Base-by-base conservation (phyloP, 2,113 vertebrate genomes). In the Bambusicola thoracicus region DNA sequence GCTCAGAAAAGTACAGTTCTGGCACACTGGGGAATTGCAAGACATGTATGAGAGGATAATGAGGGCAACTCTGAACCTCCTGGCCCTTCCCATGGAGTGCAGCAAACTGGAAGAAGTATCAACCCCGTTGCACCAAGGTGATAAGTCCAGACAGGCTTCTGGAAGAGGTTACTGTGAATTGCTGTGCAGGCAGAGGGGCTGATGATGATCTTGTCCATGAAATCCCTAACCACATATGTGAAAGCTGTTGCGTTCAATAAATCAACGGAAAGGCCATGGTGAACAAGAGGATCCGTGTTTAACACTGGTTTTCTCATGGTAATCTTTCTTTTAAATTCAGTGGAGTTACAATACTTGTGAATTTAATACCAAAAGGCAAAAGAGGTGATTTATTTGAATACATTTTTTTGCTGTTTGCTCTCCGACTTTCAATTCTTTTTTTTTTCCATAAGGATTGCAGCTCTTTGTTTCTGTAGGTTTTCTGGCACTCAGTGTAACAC, bases 301-400 rank as follows among this genome's bases (percentile, higher is more conserved):
- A 80, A 63, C 43, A 11, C 25, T 3, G 3, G 8, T 49, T 86
- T 88, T 72, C 66, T 73, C 27, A 4, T 17, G 58, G 70, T 32
- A 25, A 56, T 59, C 6, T 41, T 88, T 81, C 41, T 48, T 38
- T 51, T 41, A 53, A 79, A 48, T 73, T 87, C 51, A 34, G 10
- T 48, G 55, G 24, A 67, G n/a, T 62, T 90, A 22, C 34, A 53
- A 49, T 32, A 24, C 38, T 83, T 38, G 61, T 81, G 69, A 85
- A 77, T 83, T 92, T 59, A 80, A 85, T 70, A 36, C 63, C 80
- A 62, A 83, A 82, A 44, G 51, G 43, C 32, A 89, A 65, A 70
- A n/a, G 32, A 66, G 14, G 10, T 56, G 43, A 41, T 2, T 48
- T 38, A 36, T 2, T 24, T 74, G 30, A 81, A 66, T 19, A 10